Percentiles rank a stretch among this genome's conserved stretches.
Evolutionary conservation across 2,113 vertebrate species (phyloP).

Genomic region (Embiotoca jacksoni): DNA sequence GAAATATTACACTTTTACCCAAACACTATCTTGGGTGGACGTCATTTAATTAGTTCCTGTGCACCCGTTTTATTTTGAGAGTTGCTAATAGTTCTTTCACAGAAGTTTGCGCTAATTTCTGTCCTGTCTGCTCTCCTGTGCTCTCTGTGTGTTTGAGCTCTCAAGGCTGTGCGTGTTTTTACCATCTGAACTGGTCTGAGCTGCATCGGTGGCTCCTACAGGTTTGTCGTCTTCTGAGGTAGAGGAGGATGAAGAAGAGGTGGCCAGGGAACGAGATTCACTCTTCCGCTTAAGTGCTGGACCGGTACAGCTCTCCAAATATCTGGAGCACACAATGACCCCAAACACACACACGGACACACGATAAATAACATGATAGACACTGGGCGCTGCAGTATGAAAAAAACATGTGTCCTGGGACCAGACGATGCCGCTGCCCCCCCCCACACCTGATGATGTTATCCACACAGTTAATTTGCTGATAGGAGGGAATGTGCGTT

Average conservation of each 20-base stretch:
- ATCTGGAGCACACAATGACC: conserved; percentile 76
- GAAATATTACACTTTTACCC: background rate
- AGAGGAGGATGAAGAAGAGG: conserved; percentile 87
- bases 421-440: background rate
- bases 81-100: no score
- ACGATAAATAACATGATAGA: background rate
- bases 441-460: conserved; percentile 89
- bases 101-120: no score
- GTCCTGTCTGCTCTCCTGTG: no score
- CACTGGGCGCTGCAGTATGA: background rate
- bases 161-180: conserved; percentile 33
- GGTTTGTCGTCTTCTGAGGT: conserved; percentile 88
- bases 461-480: conserved; percentile 93
- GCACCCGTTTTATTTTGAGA: no score
- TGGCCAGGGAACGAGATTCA: conserved; percentile 81
- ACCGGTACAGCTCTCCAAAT: conserved; percentile 88
- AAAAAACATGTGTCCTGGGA: background rate
- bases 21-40: background rate
- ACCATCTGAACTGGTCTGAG: conserved; percentile 78
- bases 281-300: conserved; percentile 90
- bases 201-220: conserved; percentile 53
- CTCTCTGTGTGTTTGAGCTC: no score
- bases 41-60: no score
- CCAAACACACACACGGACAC: background rate
- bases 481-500: conserved; percentile 88